Base-by-base conservation (phyloP, 2,797 vertebrate species). In the Thripadectes ignobilis region DNA sequence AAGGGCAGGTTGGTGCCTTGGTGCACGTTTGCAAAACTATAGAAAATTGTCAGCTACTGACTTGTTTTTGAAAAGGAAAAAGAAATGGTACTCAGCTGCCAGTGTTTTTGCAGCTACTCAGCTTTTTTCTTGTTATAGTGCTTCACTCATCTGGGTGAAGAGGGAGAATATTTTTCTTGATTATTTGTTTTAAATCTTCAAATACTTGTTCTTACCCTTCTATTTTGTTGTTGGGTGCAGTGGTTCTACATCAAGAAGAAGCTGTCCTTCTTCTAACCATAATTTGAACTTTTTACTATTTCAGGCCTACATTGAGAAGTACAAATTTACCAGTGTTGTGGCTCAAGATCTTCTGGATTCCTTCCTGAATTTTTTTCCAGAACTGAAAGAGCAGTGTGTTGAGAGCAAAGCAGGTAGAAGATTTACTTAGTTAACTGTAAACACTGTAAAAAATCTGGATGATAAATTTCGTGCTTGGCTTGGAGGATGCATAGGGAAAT, bases 271-370 rank as follows among this genome's bases (percentile, higher is more conserved):
- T 84, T 30, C 29, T 73, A 72, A 63, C n/a, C 5, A 6, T 68
- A 46, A 38, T 48, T 69, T 82, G 22, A 79, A 12, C 4, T 2
- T 88, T 65, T 96, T 51, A 94, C 52, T 85, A 16, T 77, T 93
- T 10, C 97, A 99, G 99, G 99, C 99, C 83, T 99, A 99, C 18
- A 99, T 99, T 74, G 98, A 98, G 79, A 98, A 99, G 97, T 99
- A 99, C 94, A 98, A 99, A 95, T 99, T 99, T 93, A 98, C 98
- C 92, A 99, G 99, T 0, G 99, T 99, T 24, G 98, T 99, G 59
- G 98, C 99, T 95, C 98, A 99, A 97, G 99, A 99, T 97, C 98
- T 99, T 91, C 98, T 99, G 73, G 98, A 99, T 92, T 99, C 98
- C 93, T 99, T 99, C 98, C 98, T 99, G 93, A 95, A 97, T 73